Conservation (phyloP, 2,888 invertebrate genomes). For the Coleophora deauratella region DNA sequence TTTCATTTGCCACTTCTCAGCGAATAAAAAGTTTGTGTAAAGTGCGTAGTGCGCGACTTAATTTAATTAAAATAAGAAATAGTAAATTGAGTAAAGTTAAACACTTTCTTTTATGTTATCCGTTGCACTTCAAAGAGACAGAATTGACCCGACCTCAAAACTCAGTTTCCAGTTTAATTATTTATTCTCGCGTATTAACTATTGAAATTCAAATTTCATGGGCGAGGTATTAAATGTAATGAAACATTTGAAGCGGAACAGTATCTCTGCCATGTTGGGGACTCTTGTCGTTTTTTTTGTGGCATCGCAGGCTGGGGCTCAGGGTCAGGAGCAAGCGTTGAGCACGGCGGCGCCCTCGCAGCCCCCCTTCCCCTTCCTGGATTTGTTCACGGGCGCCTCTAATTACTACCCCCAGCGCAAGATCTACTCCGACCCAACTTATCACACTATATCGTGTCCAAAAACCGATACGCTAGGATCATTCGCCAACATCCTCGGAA, state of each 20-base stretch:
- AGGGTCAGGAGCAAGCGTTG: constrained; percentile 53
- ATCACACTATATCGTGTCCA: constrained; percentile 39
- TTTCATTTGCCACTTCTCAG: too few species aligned
- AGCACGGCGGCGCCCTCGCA: constrained; percentile 40
- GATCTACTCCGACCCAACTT: constrained; percentile 42
- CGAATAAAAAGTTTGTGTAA: too few species aligned
- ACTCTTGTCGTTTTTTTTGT: constrained; percentile 45
- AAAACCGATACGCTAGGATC: constrained; percentile 52
- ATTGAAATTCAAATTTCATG: constrained; percentile 60
- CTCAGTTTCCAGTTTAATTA: constrained; percentile 40
- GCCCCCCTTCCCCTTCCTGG: constrained; percentile 45
- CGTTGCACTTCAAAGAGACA: not conserved
- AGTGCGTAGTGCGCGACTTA: too few species aligned
- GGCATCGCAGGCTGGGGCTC: constrained; percentile 36
- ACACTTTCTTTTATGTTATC: not conserved
- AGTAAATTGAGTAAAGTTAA: not conserved
- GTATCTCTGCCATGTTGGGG: constrained; percentile 56
- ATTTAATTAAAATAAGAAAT: too few species aligned
- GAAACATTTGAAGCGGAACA: constrained; percentile 50
- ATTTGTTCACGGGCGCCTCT: constrained; percentile 54
- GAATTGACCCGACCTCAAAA: constrained; percentile 31
- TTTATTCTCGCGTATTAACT: constrained; percentile 46
- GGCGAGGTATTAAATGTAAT: constrained; percentile 58
- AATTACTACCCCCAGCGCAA: constrained; percentile 50
- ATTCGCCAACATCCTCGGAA: constrained; percentile 55